Base-by-base conservation (phyloP, 2,888 invertebrate genomes). In the Diabrotica balteata region DNA sequence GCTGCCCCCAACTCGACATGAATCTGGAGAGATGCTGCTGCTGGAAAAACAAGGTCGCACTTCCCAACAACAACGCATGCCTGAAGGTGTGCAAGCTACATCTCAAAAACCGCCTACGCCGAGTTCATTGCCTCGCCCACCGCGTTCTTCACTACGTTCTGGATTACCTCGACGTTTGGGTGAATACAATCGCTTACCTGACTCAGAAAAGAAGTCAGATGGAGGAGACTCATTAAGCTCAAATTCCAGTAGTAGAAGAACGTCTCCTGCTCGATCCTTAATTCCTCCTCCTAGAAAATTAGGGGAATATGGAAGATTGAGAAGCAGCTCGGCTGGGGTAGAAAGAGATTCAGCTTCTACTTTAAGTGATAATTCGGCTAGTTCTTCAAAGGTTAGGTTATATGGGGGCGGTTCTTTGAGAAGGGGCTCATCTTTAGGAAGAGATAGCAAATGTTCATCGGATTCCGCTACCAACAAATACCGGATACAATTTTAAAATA, bases 41-140 rank as follows among this genome's bases (percentile, higher is more conserved):
- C 84, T 93, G 74, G 93, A 93, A 84, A 89, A 92, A 72, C 92
- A 93, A 79, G 93, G 93, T 0, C 86, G 92, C 57, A 91, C 91
- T 66, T 92, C 92, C 45, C 92, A 92, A 82, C 90, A 91, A 78
- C 92, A 92, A 72, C 86, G 92, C 59, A 88, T 88, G 87, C 86
- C 87, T 70, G 88, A 87, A 7, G 67, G 58, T 50, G 50, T 72
- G 47, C 76, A 60, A 76, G 71, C 77, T 78, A 59, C 74, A 73
- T 49, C 65, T 72, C 70, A 76, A 77, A 59, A 74, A 77, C 65
- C 87, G 90, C 80, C 85, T 91, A 67, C 91, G 50, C 92, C 92
- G 17, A 91, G 91, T 64, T 91, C 91, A 8, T 82, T 92, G 72
- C 92, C 92, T 1, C 86, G 92, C 45, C 92, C 92, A 1, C 91